Percentiles rank a stretch among this genome's conserved stretches.
These are phyloP conservation scores for Chelmon rostratus DNA, from an alignment of 2,797 vertebrate genomes.

Conservation along the genomic window DNA sequence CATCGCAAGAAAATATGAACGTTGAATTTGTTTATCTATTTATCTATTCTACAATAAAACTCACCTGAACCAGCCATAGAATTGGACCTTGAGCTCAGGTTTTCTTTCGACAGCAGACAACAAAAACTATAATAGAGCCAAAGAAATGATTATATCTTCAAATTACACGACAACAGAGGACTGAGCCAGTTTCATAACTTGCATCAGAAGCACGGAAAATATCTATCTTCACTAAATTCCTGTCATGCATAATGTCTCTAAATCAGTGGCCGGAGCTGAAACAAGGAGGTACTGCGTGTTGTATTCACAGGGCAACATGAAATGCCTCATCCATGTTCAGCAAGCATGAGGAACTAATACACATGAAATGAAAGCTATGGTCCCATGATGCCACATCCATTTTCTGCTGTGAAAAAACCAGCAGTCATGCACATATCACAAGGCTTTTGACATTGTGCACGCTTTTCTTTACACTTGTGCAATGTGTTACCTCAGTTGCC, in stretches of 20 bases:
- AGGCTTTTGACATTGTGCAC: neutral
- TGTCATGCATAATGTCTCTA: neutral
- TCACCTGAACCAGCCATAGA: no score
- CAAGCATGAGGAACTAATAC: constrained; percentile 23
- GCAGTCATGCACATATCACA: constrained; percentile 30
- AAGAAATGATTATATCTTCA: neutral
- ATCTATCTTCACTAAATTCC: neutral
- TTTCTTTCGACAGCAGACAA: neutral
- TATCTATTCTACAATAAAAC: neutral
- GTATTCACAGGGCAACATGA: constrained; percentile 7
- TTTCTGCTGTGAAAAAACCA: constrained; percentile 12
- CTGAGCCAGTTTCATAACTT: neutral
- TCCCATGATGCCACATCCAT: constrained; percentile 2
- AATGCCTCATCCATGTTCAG: neutral
- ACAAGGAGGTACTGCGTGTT: constrained; percentile 39
- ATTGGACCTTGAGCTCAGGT: no score
- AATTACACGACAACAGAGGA: neutral
- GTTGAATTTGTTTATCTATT: neutral
- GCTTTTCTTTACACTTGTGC: neutral
- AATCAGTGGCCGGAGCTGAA: neutral
- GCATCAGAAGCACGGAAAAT: neutral
- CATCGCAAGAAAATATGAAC: neutral
- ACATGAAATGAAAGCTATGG: constrained; percentile 35
- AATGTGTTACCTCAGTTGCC: neutral
- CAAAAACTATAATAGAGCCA: neutral